Evolutionary conservation across 2,113 vertebrate species (phyloP).

Genomic region (human (Homo sapiens)): GRCh38 chr6:14320501-14321000

Average conservation of each 20-base stretch:
- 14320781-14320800: slow-evolving; percentile 26
- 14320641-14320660: slow-evolving; percentile 78
- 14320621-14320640: slow-evolving; percentile 81
- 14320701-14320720: slow-evolving; percentile 58
- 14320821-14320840: slow-evolving; percentile 1
- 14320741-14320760: slow-evolving; percentile 57
- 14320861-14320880: background rate
- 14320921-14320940: background rate
- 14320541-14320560: slow-evolving; percentile 85
- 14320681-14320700: slow-evolving; percentile 71
- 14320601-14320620: slow-evolving; percentile 82
- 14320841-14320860: background rate
- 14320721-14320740: slow-evolving; percentile 52
- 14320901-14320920: slow-evolving; percentile 29
- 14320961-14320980: background rate
- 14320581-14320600: slow-evolving; percentile 81
- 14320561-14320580: slow-evolving; percentile 82
- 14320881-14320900: background rate
- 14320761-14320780: slow-evolving; percentile 73
- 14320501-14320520: slow-evolving; percentile 78
- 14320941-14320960: background rate
- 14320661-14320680: slow-evolving; percentile 77
- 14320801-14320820: background rate
- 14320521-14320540: slow-evolving; percentile 82
- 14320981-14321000: fast-evolving